Percentiles rank a stretch among this genome's conserved stretches.
Evolutionary conservation across 1,140 invertebrate genomes (phyloP).

Genomic region (Dendroctonus valens): DNA sequence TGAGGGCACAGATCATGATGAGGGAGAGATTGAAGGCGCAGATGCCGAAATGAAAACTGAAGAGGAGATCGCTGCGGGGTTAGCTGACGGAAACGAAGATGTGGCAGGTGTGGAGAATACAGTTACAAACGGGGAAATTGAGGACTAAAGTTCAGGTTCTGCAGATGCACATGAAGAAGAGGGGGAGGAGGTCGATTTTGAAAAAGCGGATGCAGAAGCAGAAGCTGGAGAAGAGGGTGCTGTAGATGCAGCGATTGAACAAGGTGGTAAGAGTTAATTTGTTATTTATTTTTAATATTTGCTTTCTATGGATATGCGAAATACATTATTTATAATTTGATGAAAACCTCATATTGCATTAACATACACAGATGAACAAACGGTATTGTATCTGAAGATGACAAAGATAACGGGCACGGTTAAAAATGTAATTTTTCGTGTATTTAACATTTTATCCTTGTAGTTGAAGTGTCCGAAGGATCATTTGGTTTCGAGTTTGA

Average conservation of each 20-base stretch:
- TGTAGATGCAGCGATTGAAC: constrained; percentile 19
- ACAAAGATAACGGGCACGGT: too few relatives aligned
- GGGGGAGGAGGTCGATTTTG: constrained; percentile 9
- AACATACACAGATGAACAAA: too few relatives aligned
- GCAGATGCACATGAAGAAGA: constrained; percentile 9
- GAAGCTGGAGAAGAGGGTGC: constrained; percentile 3
- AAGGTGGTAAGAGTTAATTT: constrained; percentile 11
- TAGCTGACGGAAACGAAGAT: constrained; percentile 3
- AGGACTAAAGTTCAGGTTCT: constrained; percentile 8
- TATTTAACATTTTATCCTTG: too few relatives aligned
- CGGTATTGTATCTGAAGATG: too few relatives aligned
- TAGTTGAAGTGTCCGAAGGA: too few relatives aligned
- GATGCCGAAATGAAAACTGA: not conserved
- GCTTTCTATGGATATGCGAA: too few relatives aligned
- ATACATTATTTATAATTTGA: too few relatives aligned
- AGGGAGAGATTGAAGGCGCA: constrained; percentile 15
- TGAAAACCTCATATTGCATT: too few relatives aligned
- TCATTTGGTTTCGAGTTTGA: too few relatives aligned
- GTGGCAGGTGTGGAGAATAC: not conserved
- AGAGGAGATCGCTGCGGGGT: too few relatives aligned
- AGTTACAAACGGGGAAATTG: constrained; percentile 6
- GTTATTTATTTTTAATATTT: not conserved
- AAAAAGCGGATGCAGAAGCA: constrained; percentile 14
- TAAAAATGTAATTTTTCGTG: too few relatives aligned
- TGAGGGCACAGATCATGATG: constrained; percentile 21